Evolutionary conservation across 1,140 invertebrate genomes (phyloP), one percentile per base, ranked within the genome.

Genomic region (Drosophila malerkotliana): DNA sequence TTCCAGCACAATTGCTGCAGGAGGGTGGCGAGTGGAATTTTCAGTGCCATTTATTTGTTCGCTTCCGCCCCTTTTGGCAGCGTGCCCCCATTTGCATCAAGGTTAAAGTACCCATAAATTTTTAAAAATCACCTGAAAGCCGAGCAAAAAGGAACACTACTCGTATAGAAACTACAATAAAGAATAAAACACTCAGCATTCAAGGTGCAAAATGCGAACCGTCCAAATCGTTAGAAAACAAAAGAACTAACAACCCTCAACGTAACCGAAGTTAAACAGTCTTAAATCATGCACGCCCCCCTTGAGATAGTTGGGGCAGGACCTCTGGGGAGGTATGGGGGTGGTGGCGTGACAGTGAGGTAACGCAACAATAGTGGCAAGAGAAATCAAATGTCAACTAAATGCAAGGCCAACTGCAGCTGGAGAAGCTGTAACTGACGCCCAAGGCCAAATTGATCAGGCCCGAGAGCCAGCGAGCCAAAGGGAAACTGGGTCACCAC

Each of bases 381-480:
- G 64, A 56, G 62, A 67, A 76, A 68, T 69, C 73, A 77, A 77
- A 77, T 77, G 73, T 77, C 73, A 77, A 77, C 73, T 77, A 55
- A 60, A 56, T 67, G 72, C 73, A 77, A 77, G 72, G 73, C 60
- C 73, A 77, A 76, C 73, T 76, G 55, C 73, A 77, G 73, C 53
- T 68, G 45, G 63, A 76, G 73, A 77, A 77, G 73, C 68, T 77
- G 56, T 30, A 55, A 55, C 49, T 60, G 55, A 32, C 52, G 63
- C 73, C 54, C 72, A 76, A 77, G 73, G 73, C 73, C 73, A 68
- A 77, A 69, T 77, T 77, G 73, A 77, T 77, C 73, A 76, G 73
- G 52, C 72, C 56, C 57, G 55, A 73, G 72, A 74, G 53, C 53
- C 48, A 76, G 55, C 64, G 48, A 51, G 63, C 54, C 41, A 14